Percentiles rank a stretch among this genome's conserved stretches.
These are phyloP conservation scores for Limonius californicus DNA, from an alignment of 1,140 invertebrate genomes.

Conservation along the genomic window DNA sequence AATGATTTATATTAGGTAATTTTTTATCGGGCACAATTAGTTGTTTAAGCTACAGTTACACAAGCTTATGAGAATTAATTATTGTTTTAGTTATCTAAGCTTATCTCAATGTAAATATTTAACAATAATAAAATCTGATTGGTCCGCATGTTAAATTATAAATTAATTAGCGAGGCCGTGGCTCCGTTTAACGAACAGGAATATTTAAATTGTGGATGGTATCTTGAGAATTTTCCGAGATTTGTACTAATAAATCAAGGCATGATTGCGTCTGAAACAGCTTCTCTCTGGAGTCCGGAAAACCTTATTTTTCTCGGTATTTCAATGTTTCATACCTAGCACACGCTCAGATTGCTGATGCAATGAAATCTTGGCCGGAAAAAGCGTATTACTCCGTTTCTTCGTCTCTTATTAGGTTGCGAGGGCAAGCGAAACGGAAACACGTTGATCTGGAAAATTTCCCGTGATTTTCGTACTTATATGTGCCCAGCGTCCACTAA, in stretches of 20 bases:
- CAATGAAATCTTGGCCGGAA: constrained; percentile 3
- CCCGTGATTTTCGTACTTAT: constrained; percentile 31
- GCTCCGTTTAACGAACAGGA: too few species aligned
- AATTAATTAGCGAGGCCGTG: not conserved
- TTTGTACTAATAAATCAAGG: constrained; percentile 18
- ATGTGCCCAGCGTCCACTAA: constrained; percentile 34
- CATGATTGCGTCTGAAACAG: not conserved
- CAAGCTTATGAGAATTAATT: too few species aligned
- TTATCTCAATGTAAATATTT: too few species aligned
- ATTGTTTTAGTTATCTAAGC: too few species aligned
- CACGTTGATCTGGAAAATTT: constrained; percentile 18
- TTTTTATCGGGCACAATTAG: too few species aligned
- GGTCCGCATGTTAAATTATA: not conserved
- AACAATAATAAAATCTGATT: not conserved
- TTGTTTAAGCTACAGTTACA: too few species aligned
- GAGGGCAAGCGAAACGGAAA: constrained; percentile 37
- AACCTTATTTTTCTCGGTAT: constrained; percentile 29
- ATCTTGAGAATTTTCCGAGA: not conserved
- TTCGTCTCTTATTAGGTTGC: constrained; percentile 6
- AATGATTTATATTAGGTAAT: too few species aligned
- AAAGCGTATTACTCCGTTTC: not conserved
- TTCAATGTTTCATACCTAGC: constrained; percentile 32
- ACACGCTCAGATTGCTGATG: constrained; percentile 31
- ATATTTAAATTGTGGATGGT: not conserved
- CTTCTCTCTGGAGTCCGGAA: constrained; percentile 16